A percentile compares a stretch with the other conserved stretches of the same genome.
These are phyloP conservation scores for Pteropus alecto DNA, from an alignment of 2,113 vertebrate species.

Conservation along the genomic window DNA sequence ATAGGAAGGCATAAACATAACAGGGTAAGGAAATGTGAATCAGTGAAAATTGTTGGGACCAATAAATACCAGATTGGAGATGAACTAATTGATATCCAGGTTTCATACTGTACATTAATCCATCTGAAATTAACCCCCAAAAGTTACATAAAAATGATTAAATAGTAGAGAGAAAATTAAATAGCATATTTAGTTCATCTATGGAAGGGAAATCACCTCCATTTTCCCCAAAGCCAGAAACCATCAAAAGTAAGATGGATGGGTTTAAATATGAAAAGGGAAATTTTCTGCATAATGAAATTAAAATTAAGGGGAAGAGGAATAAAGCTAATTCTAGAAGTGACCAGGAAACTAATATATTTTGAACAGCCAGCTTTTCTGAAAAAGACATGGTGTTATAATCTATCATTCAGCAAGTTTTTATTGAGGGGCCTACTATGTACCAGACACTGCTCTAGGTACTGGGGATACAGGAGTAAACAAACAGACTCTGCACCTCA, in stretches of 20 bases:
- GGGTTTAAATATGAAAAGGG: background rate
- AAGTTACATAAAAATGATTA: background rate
- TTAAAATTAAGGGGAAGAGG: background rate
- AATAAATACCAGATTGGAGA: background rate
- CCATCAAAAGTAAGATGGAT: background rate
- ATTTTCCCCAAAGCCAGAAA: background rate
- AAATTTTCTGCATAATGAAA: slow-evolving; percentile 23
- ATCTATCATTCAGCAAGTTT: background rate
- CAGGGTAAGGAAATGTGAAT: background rate
- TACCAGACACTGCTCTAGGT: background rate
- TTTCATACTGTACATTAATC: background rate
- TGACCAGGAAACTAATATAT: background rate
- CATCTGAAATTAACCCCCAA: background rate
- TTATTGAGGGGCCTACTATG: background rate
- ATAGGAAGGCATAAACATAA: background rate
- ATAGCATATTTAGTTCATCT: background rate
- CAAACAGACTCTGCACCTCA: background rate
- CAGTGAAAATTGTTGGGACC: background rate
- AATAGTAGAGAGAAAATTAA: background rate
- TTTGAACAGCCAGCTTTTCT: background rate
- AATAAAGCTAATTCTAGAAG: background rate
- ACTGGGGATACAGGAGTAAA: background rate
- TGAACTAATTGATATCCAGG: background rate
- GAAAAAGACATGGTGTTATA: background rate
- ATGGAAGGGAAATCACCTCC: background rate